Conservation (phyloP, 1,140 invertebrate genomes). For the Pentalonia nigronervosa region DNA sequence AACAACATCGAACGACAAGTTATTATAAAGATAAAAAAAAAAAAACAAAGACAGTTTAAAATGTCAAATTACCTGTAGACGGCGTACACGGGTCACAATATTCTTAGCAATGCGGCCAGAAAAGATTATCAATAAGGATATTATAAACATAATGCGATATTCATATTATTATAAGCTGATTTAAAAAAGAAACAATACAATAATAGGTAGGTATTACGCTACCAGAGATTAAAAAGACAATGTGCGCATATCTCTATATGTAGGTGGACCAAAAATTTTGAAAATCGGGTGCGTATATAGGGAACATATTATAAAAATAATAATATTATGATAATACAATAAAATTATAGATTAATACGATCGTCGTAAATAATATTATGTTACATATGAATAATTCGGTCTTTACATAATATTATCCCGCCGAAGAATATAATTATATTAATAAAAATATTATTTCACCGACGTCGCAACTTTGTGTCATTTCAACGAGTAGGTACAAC, state of each 20-base stretch:
- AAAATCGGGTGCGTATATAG: not conserved
- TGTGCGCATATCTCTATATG: not conserved
- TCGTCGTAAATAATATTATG: not conserved
- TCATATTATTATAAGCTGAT: not conserved
- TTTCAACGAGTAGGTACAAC: not conserved
- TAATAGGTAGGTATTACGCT: not conserved
- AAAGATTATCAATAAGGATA: slow-evolving; percentile 1
- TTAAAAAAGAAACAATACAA: slow-evolving; percentile 27
- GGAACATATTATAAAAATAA: no score
- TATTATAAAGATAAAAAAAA: not conserved
- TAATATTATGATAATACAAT: not conserved
- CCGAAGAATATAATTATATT: not conserved
- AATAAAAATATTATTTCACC: not conserved
- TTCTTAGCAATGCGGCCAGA: no score
- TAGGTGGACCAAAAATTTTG: not conserved
- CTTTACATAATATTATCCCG: not conserved
- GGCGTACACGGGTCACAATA: no score
- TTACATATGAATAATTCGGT: not conserved
- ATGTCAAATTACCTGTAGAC: not conserved
- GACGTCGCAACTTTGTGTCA: not conserved
- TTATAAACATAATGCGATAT: not conserved
- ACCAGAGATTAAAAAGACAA: slow-evolving; percentile 27
- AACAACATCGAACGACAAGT: not conserved
- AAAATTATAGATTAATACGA: not conserved
- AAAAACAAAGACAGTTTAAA: slow-evolving; percentile 7